Conservation (phyloP, 1,140 invertebrate genomes). For the Aphelenchoides besseyi region DNA sequence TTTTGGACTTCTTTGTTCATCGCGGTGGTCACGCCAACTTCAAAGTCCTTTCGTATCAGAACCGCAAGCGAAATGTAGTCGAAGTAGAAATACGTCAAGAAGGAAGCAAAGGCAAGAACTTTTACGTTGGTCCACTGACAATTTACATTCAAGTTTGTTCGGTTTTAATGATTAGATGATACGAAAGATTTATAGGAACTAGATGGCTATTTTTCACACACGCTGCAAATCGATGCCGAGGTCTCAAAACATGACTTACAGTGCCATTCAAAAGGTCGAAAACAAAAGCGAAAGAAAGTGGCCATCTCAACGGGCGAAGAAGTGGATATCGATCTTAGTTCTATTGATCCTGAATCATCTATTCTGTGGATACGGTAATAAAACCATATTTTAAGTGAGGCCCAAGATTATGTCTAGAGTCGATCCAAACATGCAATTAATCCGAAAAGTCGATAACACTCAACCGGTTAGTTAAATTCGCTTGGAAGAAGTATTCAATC, state of each 20-base stretch:
- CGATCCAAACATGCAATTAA: slow-evolving; percentile 92
- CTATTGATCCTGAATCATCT: slow-evolving; percentile 75
- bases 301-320: slow-evolving; percentile 95
- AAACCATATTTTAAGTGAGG: slow-evolving; percentile 19
- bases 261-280: slow-evolving; percentile 83
- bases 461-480: slow-evolving; percentile 74
- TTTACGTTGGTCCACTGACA: slow-evolving; percentile 75
- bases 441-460: slow-evolving; percentile 82
- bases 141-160: slow-evolving; percentile 64
- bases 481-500: neutral
- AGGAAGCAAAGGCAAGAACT: neutral
- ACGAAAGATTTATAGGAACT: slow-evolving; percentile 70
- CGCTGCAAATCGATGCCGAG: slow-evolving; percentile 86
- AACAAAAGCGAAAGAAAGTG: slow-evolving; percentile 99
- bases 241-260: slow-evolving; percentile 93
- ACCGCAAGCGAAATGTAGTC: slow-evolving; percentile 77
- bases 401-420: slow-evolving; percentile 64
- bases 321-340: slow-evolving; percentile 60
- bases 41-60: slow-evolving; percentile 51
- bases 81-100: slow-evolving; percentile 88
- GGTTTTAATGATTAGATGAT: too few species aligned
- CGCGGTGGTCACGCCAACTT: slow-evolving; percentile 91
- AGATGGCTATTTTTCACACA: slow-evolving; percentile 95
- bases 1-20: slow-evolving; percentile 95
- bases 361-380: slow-evolving; percentile 95